Conservation (phyloP, 2,113 vertebrate genomes). For the Gallinago jamesoni region DNA sequence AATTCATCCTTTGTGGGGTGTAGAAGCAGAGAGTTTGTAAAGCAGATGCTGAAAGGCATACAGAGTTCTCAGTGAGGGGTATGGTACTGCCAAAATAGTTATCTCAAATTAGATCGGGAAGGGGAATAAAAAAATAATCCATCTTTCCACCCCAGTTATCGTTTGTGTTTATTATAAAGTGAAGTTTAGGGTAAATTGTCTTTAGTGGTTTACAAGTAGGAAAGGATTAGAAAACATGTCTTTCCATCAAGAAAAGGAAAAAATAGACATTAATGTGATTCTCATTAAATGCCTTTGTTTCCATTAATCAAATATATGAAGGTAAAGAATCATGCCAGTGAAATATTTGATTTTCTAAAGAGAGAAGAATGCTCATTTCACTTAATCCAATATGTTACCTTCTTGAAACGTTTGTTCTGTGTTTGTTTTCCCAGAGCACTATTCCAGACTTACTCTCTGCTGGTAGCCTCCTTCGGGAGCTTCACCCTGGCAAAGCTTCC, state of each 20-base stretch:
- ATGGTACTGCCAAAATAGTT: not conserved
- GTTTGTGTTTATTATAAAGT: not conserved
- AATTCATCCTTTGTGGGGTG: not conserved
- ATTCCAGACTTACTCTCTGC: not conserved
- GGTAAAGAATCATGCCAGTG: not conserved
- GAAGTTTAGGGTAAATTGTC: not conserved
- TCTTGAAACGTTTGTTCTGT: not conserved
- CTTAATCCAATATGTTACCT: not conserved
- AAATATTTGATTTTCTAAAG: not conserved
- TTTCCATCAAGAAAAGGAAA: not conserved
- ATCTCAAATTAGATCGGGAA: rapidly evolving
- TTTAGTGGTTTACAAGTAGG: not conserved
- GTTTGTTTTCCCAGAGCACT: not conserved
- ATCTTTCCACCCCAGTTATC: too few species aligned
- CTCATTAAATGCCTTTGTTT: not conserved
- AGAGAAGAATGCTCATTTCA: not conserved
- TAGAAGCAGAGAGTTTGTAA: not conserved
- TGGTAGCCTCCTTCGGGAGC: not conserved
- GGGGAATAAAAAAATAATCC: not conserved
- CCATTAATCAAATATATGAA: not conserved
- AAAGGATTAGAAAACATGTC: not conserved
- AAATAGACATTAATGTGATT: not conserved
- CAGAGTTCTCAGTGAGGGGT: not conserved
- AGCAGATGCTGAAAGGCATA: not conserved
- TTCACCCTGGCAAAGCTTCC: not conserved